Evolutionary conservation across 2,797 vertebrate genomes (phyloP).

Genomic region (Cetoscarus ocellatus): DNA sequence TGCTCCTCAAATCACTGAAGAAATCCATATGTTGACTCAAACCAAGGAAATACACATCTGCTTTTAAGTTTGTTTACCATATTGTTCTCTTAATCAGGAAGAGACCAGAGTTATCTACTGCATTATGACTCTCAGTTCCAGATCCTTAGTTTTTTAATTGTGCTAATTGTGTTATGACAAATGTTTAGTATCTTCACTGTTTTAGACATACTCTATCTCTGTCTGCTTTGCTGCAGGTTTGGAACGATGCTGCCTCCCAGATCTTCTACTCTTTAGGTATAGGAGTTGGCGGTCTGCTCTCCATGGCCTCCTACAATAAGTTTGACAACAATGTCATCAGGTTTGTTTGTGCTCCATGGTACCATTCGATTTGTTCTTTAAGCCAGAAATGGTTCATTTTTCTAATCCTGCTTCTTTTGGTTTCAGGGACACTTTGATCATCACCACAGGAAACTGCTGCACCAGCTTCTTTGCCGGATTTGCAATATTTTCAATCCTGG

Average conservation of each 20-base stretch:
- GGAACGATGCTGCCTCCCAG: conserved; percentile 90
- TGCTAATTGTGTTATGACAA: neutral
- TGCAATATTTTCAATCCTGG: conserved; percentile 89
- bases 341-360: conserved; percentile 59
- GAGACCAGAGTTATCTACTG: too few species aligned
- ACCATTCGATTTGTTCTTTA: neutral
- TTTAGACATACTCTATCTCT: conserved; percentile 2
- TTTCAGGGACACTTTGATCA: conserved; percentile 87
- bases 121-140: too few species aligned
- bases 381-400: neutral
- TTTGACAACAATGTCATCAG: conserved; percentile 91
- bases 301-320: conserved; percentile 91
- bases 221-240: conserved; percentile 79
- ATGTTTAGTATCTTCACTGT: neutral
- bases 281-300: conserved; percentile 88
- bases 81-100: too few species aligned
- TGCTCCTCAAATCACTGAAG: too few species aligned
- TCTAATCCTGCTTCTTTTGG: neutral
- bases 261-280: conserved; percentile 90
- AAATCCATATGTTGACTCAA: too few species aligned
- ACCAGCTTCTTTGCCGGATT: conserved; percentile 90
- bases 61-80: too few species aligned
- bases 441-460: conserved; percentile 86
- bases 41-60: too few species aligned
- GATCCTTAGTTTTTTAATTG: neutral